These are phyloP conservation scores for Taenaris catops DNA, from an alignment of 2,888 invertebrate genomes.

Conservation along the genomic window DNA sequence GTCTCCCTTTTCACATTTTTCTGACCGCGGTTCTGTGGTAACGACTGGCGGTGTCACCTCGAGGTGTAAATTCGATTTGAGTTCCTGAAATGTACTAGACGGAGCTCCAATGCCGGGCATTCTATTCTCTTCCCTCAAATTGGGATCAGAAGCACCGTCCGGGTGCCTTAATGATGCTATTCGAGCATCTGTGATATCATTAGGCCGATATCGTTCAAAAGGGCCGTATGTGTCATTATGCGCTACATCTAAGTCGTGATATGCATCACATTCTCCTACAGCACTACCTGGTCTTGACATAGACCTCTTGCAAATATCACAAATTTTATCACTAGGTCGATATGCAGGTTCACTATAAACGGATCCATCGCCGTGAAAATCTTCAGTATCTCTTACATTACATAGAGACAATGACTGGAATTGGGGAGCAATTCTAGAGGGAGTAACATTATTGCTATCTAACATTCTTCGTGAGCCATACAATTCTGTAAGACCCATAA, in stretches of 20 bases:
- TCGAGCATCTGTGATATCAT: slow-evolving; percentile 75
- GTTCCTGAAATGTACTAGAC: slow-evolving; percentile 80
- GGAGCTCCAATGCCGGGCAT: slow-evolving; percentile 82
- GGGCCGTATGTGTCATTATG: slow-evolving; percentile 78
- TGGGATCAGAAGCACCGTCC: slow-evolving; percentile 96
- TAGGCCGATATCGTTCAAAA: slow-evolving; percentile 81
- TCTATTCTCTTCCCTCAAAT: slow-evolving; percentile 85
- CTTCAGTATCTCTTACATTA: slow-evolving; percentile 84
- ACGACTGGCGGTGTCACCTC: slow-evolving; percentile 78
- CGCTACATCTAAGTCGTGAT: slow-evolving; percentile 75
- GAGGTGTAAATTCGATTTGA: slow-evolving; percentile 68
- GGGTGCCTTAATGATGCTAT: slow-evolving; percentile 91
- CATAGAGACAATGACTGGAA: slow-evolving; percentile 86
- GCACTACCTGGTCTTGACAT: slow-evolving; percentile 85
- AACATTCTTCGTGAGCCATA: slow-evolving; percentile 89
- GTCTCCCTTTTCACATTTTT: slow-evolving; percentile 82
- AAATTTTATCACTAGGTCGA: slow-evolving; percentile 84
- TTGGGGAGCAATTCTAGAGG: slow-evolving; percentile 76
- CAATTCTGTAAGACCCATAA: slow-evolving; percentile 89
- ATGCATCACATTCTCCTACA: slow-evolving; percentile 82
- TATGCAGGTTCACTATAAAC: slow-evolving; percentile 94
- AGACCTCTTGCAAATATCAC: slow-evolving; percentile 86
- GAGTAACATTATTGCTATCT: slow-evolving; percentile 82
- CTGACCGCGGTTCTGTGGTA: slow-evolving; percentile 79
- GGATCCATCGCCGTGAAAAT: slow-evolving; percentile 86